These are phyloP conservation scores for Epinotia nisella DNA, from an alignment of 2,888 invertebrate genomes.

Conservation along the genomic window DNA sequence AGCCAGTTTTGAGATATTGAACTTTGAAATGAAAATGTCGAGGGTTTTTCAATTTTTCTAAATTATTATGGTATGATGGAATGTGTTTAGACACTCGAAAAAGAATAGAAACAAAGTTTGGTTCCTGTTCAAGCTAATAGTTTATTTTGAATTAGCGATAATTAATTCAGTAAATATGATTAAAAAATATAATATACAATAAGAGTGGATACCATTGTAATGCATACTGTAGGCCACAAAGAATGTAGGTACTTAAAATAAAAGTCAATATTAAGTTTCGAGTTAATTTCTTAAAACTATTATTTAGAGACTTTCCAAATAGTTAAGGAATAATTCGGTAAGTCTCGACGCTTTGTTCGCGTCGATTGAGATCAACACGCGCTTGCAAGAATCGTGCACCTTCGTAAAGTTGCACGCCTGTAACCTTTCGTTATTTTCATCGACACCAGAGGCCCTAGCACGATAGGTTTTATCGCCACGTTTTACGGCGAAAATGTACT, in stretches of 20 bases:
- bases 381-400: neutral
- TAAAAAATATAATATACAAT: slow-evolving; percentile 33
- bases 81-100: neutral
- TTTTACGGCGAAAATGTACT: no score
- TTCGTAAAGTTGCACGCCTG: neutral
- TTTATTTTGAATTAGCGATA: slow-evolving; percentile 33
- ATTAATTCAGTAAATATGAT: slow-evolving; percentile 28
- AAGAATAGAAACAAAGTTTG: neutral
- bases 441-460: no score
- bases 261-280: slow-evolving; percentile 21
- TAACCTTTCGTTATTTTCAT: neutral
- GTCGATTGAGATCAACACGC: slow-evolving; percentile 9
- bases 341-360: slow-evolving; percentile 2
- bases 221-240: slow-evolving; percentile 39
- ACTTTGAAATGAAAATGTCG: no score
- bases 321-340: slow-evolving; percentile 24
- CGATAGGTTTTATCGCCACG: no score
- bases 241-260: slow-evolving; percentile 17
- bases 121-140: slow-evolving; percentile 36
- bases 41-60: no score
- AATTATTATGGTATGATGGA: no score
- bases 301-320: slow-evolving; percentile 8
- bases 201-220: slow-evolving; percentile 20
- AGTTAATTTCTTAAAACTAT: slow-evolving; percentile 36
- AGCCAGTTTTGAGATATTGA: no score